Evolutionary conservation across 2,113 vertebrate species (phyloP).

Genomic region (Tetrao urogallus): DNA sequence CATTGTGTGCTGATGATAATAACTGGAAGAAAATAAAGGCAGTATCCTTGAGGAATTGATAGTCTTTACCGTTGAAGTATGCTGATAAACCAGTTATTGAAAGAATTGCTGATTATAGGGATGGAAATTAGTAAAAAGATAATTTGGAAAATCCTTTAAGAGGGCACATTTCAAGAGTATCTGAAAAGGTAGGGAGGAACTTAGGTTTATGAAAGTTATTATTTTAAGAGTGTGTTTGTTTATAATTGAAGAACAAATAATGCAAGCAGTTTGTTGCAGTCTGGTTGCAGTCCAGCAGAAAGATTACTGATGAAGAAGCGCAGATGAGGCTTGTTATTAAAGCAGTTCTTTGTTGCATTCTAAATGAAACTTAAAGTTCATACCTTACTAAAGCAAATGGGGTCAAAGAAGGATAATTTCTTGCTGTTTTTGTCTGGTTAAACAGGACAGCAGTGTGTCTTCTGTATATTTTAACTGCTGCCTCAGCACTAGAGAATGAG

Average conservation of each 20-base stretch:
- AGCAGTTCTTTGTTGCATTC: neutral
- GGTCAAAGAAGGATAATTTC: neutral
- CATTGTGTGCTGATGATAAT: neutral
- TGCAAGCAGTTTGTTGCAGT: neutral
- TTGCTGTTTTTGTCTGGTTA: neutral
- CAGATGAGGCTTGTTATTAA: neutral
- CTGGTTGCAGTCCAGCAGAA: neutral
- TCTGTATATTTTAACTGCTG: neutral
- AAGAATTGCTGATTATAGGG: neutral
- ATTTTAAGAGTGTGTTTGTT: neutral
- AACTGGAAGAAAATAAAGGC: neutral
- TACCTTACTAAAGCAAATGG: neutral
- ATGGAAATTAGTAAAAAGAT: neutral
- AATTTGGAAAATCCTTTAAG: neutral
- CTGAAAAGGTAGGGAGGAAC: neutral
- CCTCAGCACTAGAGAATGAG: neutral
- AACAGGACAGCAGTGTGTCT: neutral
- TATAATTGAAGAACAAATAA: neutral
- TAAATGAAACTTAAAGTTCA: neutral
- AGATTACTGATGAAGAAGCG: neutral
- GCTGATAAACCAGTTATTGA: neutral
- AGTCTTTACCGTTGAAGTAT: neutral
- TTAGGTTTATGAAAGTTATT: neutral
- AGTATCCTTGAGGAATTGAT: neutral
- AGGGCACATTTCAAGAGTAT: neutral